Percentiles rank a stretch among this genome's conserved stretches.
Evolutionary conservation across 2,113 vertebrate genomes (phyloP).

Genomic region (Nycticorax nycticorax): DNA sequence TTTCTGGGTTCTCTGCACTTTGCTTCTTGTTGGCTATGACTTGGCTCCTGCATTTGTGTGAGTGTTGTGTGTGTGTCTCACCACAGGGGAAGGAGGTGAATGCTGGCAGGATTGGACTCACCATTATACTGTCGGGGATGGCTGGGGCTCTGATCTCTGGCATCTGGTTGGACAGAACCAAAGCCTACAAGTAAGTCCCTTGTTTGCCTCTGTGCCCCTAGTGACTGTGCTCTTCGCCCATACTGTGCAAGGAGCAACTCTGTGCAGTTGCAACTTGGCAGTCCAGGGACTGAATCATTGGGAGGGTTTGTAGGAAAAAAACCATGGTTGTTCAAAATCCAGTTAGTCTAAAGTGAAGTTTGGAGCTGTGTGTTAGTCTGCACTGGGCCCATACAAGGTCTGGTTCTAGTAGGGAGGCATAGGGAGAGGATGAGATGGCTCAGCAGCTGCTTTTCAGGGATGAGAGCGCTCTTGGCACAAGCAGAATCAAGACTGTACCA

Average conservation of each 20-base stretch:
- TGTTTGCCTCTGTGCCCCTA: neutral
- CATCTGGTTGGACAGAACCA: constrained; percentile 94
- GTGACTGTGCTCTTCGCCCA: neutral
- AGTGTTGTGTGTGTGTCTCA: constrained; percentile 37
- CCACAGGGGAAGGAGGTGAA: constrained; percentile 91
- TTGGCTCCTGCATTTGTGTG: neutral
- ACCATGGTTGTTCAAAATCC: neutral
- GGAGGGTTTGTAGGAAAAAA: neutral
- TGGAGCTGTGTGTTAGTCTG: neutral
- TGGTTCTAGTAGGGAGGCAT: neutral
- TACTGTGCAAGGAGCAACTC: neutral
- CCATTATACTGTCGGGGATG: constrained; percentile 90
- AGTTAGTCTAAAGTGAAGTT: neutral
- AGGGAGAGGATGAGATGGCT: neutral
- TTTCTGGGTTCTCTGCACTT: neutral
- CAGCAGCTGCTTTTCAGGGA: constrained; percentile 10
- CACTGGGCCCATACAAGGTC: neutral
- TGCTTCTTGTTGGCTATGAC: neutral
- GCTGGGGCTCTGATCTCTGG: constrained; percentile 89
- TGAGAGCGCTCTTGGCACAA: constrained; percentile 41
- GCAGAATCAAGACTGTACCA: constrained; percentile 14
- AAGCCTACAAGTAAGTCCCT: constrained; percentile 92
- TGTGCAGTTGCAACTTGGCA: neutral
- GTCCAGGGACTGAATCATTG: neutral
- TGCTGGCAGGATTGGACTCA: constrained; percentile 95